Evolutionary conservation across 1,140 invertebrate species (phyloP), one percentile per base, ranked within the genome.

Genomic region (Phymastichus coffea): DNA sequence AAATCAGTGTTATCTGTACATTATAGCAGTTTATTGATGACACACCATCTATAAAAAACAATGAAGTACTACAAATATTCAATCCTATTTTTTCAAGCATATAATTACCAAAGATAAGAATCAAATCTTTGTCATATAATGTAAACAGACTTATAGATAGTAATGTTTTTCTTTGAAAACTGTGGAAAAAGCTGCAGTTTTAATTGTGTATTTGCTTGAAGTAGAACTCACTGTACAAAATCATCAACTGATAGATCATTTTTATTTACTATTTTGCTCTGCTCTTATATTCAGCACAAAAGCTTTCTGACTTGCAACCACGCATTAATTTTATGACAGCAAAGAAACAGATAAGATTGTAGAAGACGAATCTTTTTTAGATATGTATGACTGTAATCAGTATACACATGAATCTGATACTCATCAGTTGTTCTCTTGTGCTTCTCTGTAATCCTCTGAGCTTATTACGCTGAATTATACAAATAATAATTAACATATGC

Each of bases 271-370:
- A n/a, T n/a, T n/a, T n/a, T n/a, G n/a, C n/a, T n/a, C n/a, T n/a
- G n/a, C n/a, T 37, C 14, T 47, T 22, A 23, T 40, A 26, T 14
- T 9, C 25, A 17, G 48, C 15, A 53, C 33, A 54, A 60, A 15
- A 49, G 10, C 26, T 47, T 40, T 26, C 23, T n/a, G n/a, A 20
- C 40, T 59, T 40, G 17, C 30, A 51, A 25, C 28, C 48, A 33
- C 38, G 17, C 26, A 53, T 28, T 37, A 26, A 7, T 54, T 60
- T 60, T 54, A 60, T 48, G 51, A 60, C 19, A 33, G 20, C 3
- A 17, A 40, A 49, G 46, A 38, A 35, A 38, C 15, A 60, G 57
- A 60, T 60, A 60, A 60, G 57, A 60, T 60, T 60, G 25, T 17
- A n/a, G 25, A 47, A 54, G 22, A 48, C 23, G 17, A 40, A n/a